Base-by-base conservation (phyloP, 1,140 invertebrate genomes). In the Drosophila pseudoananassae region DNA sequence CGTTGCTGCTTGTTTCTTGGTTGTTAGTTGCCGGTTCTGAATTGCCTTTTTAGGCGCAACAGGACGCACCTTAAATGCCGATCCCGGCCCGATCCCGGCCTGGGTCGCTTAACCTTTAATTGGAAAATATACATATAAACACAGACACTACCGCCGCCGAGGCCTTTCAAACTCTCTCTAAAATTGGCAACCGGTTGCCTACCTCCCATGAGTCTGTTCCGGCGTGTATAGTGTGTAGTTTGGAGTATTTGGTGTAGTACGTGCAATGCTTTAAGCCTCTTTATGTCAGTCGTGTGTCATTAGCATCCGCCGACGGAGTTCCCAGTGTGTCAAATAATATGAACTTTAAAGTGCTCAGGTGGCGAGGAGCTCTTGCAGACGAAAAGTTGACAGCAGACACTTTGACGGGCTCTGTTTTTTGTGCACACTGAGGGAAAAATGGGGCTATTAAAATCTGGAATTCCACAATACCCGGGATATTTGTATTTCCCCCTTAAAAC, bases 321-420 rank as follows among this genome's bases (percentile, higher is more conserved):
- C 72, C 51, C 72, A 76, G 64, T 77, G 77, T 84, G 77, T 82
- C 79, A 83, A 82, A 82, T 65, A 70, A 87, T 75, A 70, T 85
- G 83, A 88, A 87, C 78, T 75, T 87, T 75, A 71, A 85, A 85
- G 74, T 87, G 78, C 74, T 43, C 83, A 78, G 82, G 56, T 81
- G 73, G 64, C 72, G 60, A 66, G 58, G 63, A 60, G 76, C 69
- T 59, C 38, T 17, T 27, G 17, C 53, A 54, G 73, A 51, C 61
- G 25, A 51, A 59, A 60, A 56, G 46, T 40, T 51, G 55, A 54
- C 74, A 60, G 72, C 65, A 36, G 66, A 40, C 46, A 46, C 27
- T 70, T 27, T 31, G 52, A 47, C 63, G 45, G 43, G 58, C 60
- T 59, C 51, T 55, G 27, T 17, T 43, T 43, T 38, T 43, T 60